Percentiles rank a stretch among this genome's conserved stretches.
Conservation (phyloP, 2,797 vertebrate genomes). For the Anniella stebbinsi region DNA sequence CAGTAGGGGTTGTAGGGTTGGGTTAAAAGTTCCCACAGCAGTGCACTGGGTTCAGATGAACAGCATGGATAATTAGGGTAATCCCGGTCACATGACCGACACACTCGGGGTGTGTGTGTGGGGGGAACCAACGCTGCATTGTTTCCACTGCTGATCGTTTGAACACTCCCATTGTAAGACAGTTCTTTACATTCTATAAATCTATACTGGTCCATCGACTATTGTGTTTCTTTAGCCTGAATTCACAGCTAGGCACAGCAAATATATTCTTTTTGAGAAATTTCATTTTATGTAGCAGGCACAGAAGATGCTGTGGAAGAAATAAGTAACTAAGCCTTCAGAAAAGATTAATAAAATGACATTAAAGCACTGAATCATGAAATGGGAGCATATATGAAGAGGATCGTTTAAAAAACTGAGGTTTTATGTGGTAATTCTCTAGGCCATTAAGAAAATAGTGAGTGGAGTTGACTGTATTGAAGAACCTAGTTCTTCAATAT, state of each 20-base stretch:
- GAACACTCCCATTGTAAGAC: not conserved
- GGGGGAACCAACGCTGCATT: too few relatives aligned
- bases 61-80: too few relatives aligned
- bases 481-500: not conserved
- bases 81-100: too few relatives aligned
- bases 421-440: not conserved
- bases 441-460: not conserved
- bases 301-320: not conserved
- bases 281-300: conserved; percentile 17
- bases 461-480: conserved; percentile 8
- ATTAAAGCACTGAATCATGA: conserved; percentile 34
- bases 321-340: conserved; percentile 41
- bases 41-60: too few relatives aligned
- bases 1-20: too few relatives aligned
- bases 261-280: not conserved
- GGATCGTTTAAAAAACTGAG: not conserved
- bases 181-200: not conserved
- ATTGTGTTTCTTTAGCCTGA: not conserved
- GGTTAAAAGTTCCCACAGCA: too few relatives aligned
- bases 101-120: too few relatives aligned
- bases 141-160: not conserved
- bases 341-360: conserved; percentile 29
- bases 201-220: not conserved
- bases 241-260: not conserved
- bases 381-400: conserved; percentile 33